phyloP scores from a whole-genome alignment of 2,797 vertebrate species.

The Ptychadena robeensis region DNA sequence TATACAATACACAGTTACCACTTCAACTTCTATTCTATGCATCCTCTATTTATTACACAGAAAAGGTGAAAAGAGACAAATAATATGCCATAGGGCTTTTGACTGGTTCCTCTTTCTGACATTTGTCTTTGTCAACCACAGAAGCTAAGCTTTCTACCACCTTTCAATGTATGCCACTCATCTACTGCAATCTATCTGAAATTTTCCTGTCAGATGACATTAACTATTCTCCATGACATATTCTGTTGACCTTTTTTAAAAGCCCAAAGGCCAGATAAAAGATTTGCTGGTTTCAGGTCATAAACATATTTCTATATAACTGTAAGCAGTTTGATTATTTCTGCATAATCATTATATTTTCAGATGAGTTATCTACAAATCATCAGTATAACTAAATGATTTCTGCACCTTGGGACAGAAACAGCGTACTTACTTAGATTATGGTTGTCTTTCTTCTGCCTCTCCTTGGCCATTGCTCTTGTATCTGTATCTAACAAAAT shows the following conservation, averaged over 20 bases:
- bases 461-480: slow-evolving; percentile 91
- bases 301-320: not conserved
- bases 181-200: not conserved
- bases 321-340: not conserved
- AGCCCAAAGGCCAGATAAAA: not conserved
- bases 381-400: not conserved
- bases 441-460: slow-evolving; percentile 98
- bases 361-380: not conserved
- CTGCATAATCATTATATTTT: not conserved
- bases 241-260: not conserved
- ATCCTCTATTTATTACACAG: not conserved
- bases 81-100: not conserved
- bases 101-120: not conserved
- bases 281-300: not conserved
- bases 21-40: not conserved
- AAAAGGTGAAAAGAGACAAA: not conserved
- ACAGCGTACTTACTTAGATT: slow-evolving; percentile 95
- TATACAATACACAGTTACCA: not conserved
- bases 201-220: not conserved
- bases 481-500: slow-evolving; percentile 87
- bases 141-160: too few species aligned
- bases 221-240: not conserved
- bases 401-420: not conserved
- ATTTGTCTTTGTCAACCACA: not conserved
- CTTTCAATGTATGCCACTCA: not conserved